Percentiles rank a stretch among this genome's conserved stretches.
Evolutionary conservation across 2,797 vertebrate genomes (phyloP).

Genomic region (Lacerta agilis): DNA sequence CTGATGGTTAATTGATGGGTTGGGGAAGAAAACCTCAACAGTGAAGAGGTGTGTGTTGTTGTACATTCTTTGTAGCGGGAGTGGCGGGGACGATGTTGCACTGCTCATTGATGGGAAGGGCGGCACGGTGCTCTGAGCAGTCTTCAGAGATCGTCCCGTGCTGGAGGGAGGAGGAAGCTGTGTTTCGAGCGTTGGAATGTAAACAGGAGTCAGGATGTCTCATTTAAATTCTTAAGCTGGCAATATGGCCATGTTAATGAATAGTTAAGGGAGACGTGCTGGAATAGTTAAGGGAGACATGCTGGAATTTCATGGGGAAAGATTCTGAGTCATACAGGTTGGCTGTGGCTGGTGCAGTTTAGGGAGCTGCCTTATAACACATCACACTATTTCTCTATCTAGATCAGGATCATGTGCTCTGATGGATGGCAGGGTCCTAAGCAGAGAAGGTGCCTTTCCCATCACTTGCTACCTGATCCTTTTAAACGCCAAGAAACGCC

Average conservation of each 20-base stretch:
- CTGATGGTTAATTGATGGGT: neutral
- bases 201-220: neutral
- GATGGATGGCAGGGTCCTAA: neutral
- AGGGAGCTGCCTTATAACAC: neutral
- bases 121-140: no score
- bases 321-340: neutral
- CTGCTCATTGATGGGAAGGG: no score
- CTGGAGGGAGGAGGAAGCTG: no score
- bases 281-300: no score
- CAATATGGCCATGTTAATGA: no score
- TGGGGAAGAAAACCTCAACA: neutral
- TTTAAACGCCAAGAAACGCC: neutral
- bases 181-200: neutral
- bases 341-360: neutral
- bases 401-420: neutral
- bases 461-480: neutral
- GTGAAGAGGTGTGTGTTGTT: neutral
- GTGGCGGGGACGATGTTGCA: neutral
- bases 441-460: neutral
- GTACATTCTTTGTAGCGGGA: neutral
- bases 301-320: neutral
- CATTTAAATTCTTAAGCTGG: neutral
- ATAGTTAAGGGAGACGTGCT: no score
- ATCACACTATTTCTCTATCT: neutral
- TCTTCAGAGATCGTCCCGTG: neutral